Evolutionary conservation across 2,113 vertebrate species (phyloP).

Genomic region (Theristicus caerulescens): DNA sequence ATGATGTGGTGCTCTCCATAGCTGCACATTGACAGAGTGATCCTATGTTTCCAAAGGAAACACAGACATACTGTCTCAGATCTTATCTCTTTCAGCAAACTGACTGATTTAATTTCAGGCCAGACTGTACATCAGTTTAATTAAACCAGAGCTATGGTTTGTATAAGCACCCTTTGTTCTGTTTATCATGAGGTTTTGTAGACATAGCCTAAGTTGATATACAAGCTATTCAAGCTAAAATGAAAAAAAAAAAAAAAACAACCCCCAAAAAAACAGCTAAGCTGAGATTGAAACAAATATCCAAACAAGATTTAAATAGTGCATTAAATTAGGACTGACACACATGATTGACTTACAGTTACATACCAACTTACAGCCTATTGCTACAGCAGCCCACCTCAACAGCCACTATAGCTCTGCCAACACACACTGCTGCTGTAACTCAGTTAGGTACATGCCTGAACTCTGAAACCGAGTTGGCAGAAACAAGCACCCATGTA

Average conservation of each 20-base stretch:
- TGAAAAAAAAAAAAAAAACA: not conserved
- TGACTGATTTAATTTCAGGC: not conserved
- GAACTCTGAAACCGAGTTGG: not conserved
- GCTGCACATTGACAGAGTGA: not conserved
- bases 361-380: not conserved
- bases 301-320: not conserved
- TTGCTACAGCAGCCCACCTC: not conserved
- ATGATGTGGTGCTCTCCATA: not conserved
- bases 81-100: not conserved
- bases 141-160: not conserved
- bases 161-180: not conserved
- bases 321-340: not conserved
- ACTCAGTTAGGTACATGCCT: not conserved
- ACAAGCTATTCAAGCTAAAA: not conserved
- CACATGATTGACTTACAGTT: not conserved
- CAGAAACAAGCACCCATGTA: not conserved
- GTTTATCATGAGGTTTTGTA: not conserved
- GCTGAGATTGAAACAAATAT: not conserved
- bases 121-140: not conserved
- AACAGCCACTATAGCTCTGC: not conserved
- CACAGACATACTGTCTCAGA: not conserved
- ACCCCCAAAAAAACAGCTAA: too few species aligned
- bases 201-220: not conserved
- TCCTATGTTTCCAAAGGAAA: not conserved
- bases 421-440: accelerated